Evolutionary conservation across 2,888 invertebrate genomes (phyloP), one percentile per base, ranked within the genome.

Genomic region (Coelogynopora nodosa): DNA sequence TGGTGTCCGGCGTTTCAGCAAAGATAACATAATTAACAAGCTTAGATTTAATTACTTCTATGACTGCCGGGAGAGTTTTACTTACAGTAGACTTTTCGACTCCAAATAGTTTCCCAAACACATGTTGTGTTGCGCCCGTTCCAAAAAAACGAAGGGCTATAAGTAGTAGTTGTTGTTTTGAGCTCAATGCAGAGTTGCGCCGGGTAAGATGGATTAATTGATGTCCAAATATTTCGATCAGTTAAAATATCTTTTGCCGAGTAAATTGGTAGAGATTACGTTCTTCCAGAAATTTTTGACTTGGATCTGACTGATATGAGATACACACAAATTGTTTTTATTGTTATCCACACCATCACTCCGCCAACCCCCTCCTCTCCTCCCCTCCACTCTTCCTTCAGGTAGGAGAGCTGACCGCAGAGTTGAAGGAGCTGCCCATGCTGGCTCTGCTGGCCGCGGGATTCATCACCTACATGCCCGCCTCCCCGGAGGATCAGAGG

Each of bases 391-490:
- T 67, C 67, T 67, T 94, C n/a, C 88, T 88, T 29, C 88, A 93
- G 92, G 90, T 93, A 30, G 90, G 90, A 67, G 92, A 93, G 88
- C 89, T 93, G 89, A 94, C 94, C 0, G 91, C 92, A 87, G 94
- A 94, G 91, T 92, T 95, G 89, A 92, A 93, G 84, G 93, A 94
- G 89, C 91, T 95, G 82, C 94, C 94, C 0, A 92, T 93, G 87
- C 93, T 94, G 89, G 94, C 95, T 0, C 91, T 96, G 30, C 91
- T 96, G 80, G 94, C 95, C 0, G 94, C 96, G 0, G 95, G 94
- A 0, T 96, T 95, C 91, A 93, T 96, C 82, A 94, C 94, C 0
- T 96, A 95, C 91, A 92, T 96, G 85, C 93, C 94, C 0, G 93
- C 94, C 87, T 93, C 94, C 84, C 94, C 95, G 0, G 95, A 96